A percentile compares a stretch with the other conserved stretches of the same genome.
phyloP scores from a whole-genome alignment of 2,888 invertebrate species.

The Troilus luridus region DNA sequence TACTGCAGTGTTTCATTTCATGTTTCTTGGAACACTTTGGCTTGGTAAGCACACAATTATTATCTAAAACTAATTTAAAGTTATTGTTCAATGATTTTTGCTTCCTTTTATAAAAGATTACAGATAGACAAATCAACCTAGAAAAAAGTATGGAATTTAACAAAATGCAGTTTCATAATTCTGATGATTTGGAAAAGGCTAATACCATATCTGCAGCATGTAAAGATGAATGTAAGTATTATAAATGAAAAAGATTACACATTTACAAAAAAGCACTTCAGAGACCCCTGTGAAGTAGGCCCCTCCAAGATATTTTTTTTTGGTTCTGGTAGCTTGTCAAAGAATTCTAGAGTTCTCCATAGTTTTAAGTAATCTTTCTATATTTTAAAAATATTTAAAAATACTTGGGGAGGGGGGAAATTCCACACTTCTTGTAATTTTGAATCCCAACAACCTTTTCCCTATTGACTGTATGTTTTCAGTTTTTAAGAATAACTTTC shows the following conservation, averaged over 20 bases:
- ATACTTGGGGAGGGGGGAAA: no score
- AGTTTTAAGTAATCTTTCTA: no score
- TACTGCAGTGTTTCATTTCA: slow-evolving; percentile 40
- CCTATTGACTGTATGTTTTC: no score
- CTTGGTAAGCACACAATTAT: background rate
- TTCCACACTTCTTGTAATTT: no score
- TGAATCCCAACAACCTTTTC: no score
- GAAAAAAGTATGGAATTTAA: slow-evolving; percentile 52
- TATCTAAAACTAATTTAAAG: background rate
- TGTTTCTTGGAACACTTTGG: slow-evolving; percentile 48
- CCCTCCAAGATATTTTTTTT: no score
- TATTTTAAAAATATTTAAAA: no score
- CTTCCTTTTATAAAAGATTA: background rate
- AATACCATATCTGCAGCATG: slow-evolving; percentile 6
- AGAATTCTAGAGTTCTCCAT: no score
- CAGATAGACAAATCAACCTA: slow-evolving; percentile 33
- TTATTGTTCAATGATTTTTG: background rate
- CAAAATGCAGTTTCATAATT: slow-evolving; percentile 33
- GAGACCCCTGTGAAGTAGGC: no score
- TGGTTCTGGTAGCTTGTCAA: no score
- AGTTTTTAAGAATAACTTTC: no score
- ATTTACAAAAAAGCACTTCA: background rate
- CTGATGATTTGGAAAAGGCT: slow-evolving; percentile 51
- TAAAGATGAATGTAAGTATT: slow-evolving; percentile 35
- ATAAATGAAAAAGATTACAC: background rate